These are phyloP conservation scores for Ptychoptera albimana DNA, from an alignment of 2,888 invertebrate species.

Conservation along the genomic window DNA sequence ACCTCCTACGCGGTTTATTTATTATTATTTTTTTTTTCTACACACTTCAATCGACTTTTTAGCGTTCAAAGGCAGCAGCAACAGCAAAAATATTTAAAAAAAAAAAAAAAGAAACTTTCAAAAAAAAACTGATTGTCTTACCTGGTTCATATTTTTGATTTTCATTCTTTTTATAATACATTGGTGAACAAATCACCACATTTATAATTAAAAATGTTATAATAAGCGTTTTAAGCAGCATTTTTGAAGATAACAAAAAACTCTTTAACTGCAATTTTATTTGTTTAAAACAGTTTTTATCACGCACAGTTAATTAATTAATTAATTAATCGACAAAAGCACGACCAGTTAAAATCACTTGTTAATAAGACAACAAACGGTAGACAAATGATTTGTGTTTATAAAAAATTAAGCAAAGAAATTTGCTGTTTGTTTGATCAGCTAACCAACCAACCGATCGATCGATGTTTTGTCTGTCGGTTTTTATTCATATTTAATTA, in stretches of 20 bases:
- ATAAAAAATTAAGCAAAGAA: background rate
- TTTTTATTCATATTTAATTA: too few relatives aligned
- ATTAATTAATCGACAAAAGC: background rate
- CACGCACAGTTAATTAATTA: background rate
- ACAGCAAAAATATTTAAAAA: constrained; percentile 4
- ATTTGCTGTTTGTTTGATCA: too few relatives aligned
- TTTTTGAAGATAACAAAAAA: background rate
- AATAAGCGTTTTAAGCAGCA: background rate
- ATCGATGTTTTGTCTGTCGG: too few relatives aligned
- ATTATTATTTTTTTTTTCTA: too few relatives aligned
- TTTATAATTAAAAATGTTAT: constrained; percentile 4
- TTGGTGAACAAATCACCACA: constrained; percentile 20
- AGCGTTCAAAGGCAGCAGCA: too few relatives aligned
- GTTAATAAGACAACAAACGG: background rate
- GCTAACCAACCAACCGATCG: too few relatives aligned
- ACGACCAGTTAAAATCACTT: background rate
- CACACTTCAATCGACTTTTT: too few relatives aligned
- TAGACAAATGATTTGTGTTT: background rate
- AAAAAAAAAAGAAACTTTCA: background rate
- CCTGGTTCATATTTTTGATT: constrained; percentile 35
- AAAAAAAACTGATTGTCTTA: constrained; percentile 14
- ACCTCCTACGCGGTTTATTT: background rate
- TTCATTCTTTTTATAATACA: constrained; percentile 34
- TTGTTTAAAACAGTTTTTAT: too few relatives aligned
- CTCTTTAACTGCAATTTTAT: background rate